Percentiles rank a stretch among this genome's conserved stretches.
Conservation (phyloP, 2,797 vertebrate species). For the Hoplostethus mediterraneus region DNA sequence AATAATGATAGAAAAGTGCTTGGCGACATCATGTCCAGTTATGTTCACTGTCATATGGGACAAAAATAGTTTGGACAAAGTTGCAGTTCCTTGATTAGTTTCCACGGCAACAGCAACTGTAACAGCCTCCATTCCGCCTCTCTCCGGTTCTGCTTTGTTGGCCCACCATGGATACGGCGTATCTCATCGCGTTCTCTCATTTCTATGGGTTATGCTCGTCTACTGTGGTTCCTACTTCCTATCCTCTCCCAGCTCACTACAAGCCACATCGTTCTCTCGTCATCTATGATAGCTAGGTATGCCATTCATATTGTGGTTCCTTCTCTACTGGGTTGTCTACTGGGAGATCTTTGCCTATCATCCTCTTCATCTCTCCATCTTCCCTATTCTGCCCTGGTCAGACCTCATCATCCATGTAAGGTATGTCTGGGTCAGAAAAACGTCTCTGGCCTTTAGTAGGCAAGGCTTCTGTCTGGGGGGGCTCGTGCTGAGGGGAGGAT, state of each 20-base stretch:
- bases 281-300: neutral
- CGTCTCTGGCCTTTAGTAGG: conserved; percentile 80
- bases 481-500: conserved; percentile 59
- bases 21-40: conserved; percentile 73
- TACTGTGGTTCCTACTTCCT: conserved; percentile 18
- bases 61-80: conserved; percentile 42
- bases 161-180: neutral
- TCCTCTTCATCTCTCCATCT: neutral
- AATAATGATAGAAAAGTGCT: conserved; percentile 85
- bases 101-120: conserved; percentile 20
- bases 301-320: neutral
- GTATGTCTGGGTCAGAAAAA: conserved; percentile 91
- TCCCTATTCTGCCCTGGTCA: conserved; percentile 31
- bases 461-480: conserved; percentile 23
- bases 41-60: conserved; percentile 45
- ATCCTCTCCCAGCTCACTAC: conserved; percentile 9
- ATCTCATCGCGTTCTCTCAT: neutral
- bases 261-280: conserved; percentile 7
- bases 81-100: conserved; percentile 35
- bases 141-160: conserved; percentile 5
- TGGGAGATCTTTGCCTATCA: neutral
- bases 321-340: conserved; percentile 13
- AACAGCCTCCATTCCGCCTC: conserved; percentile 24
- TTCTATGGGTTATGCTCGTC: conserved; percentile 2
- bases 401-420: conserved; percentile 77